phyloP scores from a whole-genome alignment of 1,140 invertebrate species.

The Hyles vespertilio region DNA sequence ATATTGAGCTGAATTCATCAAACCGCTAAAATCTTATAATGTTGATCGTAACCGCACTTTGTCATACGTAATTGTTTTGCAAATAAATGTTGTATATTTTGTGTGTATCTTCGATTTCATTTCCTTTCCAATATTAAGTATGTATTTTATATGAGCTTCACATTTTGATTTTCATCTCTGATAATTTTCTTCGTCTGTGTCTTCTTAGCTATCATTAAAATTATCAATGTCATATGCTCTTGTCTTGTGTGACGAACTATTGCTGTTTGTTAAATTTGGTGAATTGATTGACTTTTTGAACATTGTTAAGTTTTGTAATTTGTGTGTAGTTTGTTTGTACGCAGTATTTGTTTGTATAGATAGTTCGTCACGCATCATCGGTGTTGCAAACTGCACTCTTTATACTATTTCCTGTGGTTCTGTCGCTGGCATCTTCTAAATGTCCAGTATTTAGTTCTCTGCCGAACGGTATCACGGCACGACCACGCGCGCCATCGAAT shows the following conservation, averaged over 20 bases:
- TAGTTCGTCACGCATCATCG: conserved; percentile 52
- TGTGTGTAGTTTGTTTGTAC: no score
- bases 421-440: conserved; percentile 69
- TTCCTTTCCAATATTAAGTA: conserved; percentile 41
- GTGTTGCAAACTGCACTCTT: conserved; percentile 76
- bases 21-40: conserved; percentile 19
- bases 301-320: not conserved
- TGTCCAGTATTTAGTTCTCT: conserved; percentile 61
- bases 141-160: conserved; percentile 48
- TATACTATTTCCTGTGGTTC: conserved; percentile 72
- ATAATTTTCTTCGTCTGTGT: conserved; percentile 57
- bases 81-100: conserved; percentile 68
- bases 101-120: conserved; percentile 54
- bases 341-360: conserved; percentile 16
- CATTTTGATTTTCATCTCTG: conserved; percentile 44
- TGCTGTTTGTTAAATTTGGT: conserved; percentile 13
- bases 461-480: conserved; percentile 51
- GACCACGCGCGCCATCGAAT: conserved; percentile 62
- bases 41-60: conserved; percentile 60
- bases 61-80: conserved; percentile 60
- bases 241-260: conserved; percentile 47
- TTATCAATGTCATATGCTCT: conserved; percentile 67
- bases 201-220: conserved; percentile 66
- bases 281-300: no score
- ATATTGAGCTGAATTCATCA: not conserved